Evolutionary conservation across 1,140 invertebrate species (phyloP).

Genomic region (Leptinotarsa lineolata): DNA sequence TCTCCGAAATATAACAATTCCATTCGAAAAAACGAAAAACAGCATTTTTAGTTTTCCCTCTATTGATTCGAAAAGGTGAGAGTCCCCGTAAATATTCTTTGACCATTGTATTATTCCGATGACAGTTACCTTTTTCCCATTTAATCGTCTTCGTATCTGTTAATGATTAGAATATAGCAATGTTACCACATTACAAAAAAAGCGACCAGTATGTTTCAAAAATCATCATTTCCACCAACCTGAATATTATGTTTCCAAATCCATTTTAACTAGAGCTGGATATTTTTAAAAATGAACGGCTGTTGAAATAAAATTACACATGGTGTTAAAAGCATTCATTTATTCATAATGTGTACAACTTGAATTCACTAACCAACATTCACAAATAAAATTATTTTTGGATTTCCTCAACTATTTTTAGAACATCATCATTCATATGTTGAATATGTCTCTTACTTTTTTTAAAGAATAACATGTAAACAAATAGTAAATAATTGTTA

Average conservation of each 20-base stretch:
- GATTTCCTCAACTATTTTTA: constrained; percentile 17
- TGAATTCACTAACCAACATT: constrained; percentile 20
- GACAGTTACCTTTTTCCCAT: no score
- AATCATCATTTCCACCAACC: no score
- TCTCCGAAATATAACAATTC: no score
- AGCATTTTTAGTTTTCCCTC: no score
- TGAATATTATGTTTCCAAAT: background rate
- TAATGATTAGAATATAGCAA: no score
- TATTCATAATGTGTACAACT: constrained; percentile 31
- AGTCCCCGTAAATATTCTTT: no score
- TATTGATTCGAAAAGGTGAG: no score
- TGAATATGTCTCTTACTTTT: constrained; percentile 15
- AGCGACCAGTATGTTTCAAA: no score
- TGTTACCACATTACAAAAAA: no score
- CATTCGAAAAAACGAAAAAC: no score
- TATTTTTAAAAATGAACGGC: background rate
- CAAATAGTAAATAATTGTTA: background rate
- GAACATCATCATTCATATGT: constrained; percentile 15
- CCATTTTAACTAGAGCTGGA: background rate
- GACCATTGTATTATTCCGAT: no score
- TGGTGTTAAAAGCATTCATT: constrained; percentile 37
- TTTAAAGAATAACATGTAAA: background rate
- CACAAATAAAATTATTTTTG: constrained; percentile 21
- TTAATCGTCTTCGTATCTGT: no score
- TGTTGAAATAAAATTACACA: constrained; percentile 1